A percentile compares a stretch with the other conserved stretches of the same genome.
These are phyloP conservation scores for Fragariocoptes setiger DNA, from an alignment of 1,140 invertebrate genomes.

Conservation along the genomic window DNA sequence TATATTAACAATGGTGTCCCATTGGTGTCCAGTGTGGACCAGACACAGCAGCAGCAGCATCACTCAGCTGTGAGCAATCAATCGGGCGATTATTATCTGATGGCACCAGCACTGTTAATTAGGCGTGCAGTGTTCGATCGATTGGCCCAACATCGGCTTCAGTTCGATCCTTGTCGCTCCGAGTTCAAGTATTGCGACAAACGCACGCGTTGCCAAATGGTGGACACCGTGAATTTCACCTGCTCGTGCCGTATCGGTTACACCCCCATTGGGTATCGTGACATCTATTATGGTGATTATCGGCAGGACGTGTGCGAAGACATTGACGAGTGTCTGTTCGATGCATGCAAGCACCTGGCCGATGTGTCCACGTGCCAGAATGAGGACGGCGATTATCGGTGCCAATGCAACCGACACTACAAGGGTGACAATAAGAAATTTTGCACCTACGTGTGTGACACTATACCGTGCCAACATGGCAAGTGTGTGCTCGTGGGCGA, in stretches of 20 bases:
- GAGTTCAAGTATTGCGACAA: not conserved
- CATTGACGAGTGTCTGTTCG: not conserved
- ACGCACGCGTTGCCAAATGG: not conserved
- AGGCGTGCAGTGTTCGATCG: not conserved
- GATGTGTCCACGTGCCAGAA: not conserved
- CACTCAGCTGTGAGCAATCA: not conserved
- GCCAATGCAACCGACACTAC: not conserved
- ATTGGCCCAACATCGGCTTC: not conserved
- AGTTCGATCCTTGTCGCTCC: not conserved
- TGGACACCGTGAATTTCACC: not conserved
- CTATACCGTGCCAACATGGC: not conserved
- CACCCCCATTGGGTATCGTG: not conserved
- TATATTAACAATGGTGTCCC: too few species aligned
- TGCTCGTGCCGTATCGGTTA: not conserved
- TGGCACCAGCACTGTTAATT: not conserved
- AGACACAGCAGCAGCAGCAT: too few species aligned
- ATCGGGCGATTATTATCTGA: not conserved
- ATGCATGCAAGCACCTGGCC: not conserved
- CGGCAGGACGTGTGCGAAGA: not conserved
- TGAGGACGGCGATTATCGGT: not conserved
- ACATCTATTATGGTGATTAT: not conserved
- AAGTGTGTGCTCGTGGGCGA: not conserved
- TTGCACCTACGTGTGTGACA: not conserved
- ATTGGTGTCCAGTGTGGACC: too few species aligned
- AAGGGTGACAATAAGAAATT: not conserved